Percentiles rank a stretch among this genome's conserved stretches.
These are phyloP conservation scores for Drosophila mimetica DNA, from an alignment of 2,888 invertebrate species.

Conservation along the genomic window DNA sequence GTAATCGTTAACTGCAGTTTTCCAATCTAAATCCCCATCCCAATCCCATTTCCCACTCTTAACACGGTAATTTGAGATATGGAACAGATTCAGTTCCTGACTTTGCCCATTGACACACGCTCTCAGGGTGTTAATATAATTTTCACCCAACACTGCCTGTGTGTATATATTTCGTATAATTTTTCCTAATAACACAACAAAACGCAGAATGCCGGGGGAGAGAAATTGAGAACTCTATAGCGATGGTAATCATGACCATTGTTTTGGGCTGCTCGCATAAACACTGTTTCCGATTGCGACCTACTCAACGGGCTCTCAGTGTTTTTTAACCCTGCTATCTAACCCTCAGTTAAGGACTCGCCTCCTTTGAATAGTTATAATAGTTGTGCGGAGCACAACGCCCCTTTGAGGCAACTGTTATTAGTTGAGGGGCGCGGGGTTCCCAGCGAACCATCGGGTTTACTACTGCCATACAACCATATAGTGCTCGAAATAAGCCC, in stretches of 20 bases:
- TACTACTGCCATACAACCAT: no score
- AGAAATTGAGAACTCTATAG: constrained; percentile 35
- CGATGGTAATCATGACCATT: constrained; percentile 58
- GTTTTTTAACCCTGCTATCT: constrained; percentile 51
- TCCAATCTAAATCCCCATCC: constrained; percentile 18
- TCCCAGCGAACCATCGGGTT: constrained; percentile 63
- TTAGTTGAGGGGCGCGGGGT: constrained; percentile 69
- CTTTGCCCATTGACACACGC: constrained; percentile 61
- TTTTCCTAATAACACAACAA: constrained; percentile 60
- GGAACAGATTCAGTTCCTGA: constrained; percentile 56
- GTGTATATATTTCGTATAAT: constrained; percentile 57
- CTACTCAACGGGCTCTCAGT: constrained; percentile 24
- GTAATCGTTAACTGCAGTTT: constrained; percentile 54
- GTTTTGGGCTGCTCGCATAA: constrained; percentile 57
- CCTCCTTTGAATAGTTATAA: constrained; percentile 28
- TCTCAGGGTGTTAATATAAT: constrained; percentile 59
- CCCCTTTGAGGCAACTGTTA: constrained; percentile 75
- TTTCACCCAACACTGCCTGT: constrained; percentile 31
- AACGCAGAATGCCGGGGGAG: constrained; percentile 27
- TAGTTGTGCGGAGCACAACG: constrained; percentile 42
- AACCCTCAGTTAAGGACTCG: constrained; percentile 64
- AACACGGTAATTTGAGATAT: constrained; percentile 56
- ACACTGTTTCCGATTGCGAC: constrained; percentile 74
- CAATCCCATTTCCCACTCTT: constrained; percentile 5
- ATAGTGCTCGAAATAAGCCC: constrained; percentile 27